A percentile compares a stretch with the other conserved stretches of the same genome.
Conservation (phyloP, 1,140 invertebrate genomes). For the Sarcophaga bullata region DNA sequence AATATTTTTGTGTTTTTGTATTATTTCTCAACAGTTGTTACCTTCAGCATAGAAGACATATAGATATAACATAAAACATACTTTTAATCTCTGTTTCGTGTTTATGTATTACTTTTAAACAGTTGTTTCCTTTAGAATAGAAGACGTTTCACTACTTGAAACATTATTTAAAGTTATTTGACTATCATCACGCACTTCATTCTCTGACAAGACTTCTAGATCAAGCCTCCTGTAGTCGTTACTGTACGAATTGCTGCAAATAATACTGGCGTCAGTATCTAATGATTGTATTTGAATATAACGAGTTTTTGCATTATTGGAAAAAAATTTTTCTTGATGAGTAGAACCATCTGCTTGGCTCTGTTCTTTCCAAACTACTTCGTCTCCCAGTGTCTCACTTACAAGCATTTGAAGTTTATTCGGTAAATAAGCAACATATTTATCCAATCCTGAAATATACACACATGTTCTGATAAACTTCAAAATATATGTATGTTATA, state of each 20-base stretch:
- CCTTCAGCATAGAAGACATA: slow-evolving; percentile 4
- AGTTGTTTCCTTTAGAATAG: slow-evolving; percentile 21
- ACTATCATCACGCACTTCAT: background rate
- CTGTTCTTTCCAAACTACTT: slow-evolving; percentile 57
- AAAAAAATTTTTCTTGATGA: background rate
- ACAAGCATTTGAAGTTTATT: slow-evolving; percentile 49
- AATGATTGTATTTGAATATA: slow-evolving; percentile 36
- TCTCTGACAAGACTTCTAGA: background rate
- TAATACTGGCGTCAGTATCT: background rate
- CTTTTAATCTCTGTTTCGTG: background rate
- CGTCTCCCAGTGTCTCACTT: slow-evolving; percentile 51
- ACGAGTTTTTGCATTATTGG: slow-evolving; percentile 3
- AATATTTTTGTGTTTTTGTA: background rate
- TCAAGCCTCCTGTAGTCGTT: background rate
- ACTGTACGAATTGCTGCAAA: slow-evolving; percentile 9
- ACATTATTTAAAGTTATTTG: background rate
- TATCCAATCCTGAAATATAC: slow-evolving; percentile 18
- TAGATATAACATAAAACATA: background rate
- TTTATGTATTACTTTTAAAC: slow-evolving; percentile 4
- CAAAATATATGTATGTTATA: background rate
- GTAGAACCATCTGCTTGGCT: slow-evolving; percentile 50
- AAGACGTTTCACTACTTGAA: background rate
- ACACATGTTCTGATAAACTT: background rate
- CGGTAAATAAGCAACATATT: slow-evolving; percentile 37
- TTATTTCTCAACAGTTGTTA: background rate